Evolutionary conservation across 2,888 invertebrate species (phyloP).

Genomic region (Amaurobius ferox): DNA sequence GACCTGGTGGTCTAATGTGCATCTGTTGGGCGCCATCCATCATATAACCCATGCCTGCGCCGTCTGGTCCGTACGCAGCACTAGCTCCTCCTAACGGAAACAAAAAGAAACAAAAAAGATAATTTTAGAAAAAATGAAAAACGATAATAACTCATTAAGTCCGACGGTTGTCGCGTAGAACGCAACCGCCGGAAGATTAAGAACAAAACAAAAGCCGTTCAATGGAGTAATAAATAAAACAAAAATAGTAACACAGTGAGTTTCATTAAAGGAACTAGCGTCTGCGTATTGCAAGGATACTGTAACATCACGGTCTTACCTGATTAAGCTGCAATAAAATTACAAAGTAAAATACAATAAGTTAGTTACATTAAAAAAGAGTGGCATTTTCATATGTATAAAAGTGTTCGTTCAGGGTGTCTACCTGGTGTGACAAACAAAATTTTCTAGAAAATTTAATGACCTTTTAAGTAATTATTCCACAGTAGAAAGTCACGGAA

Average conservation of each 20-base stretch:
- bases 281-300: conserved; percentile 32
- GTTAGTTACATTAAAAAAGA: no score
- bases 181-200: conserved; percentile 5
- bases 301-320: background rate
- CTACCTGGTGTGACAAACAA: no score
- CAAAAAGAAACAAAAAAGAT: conserved; percentile 64
- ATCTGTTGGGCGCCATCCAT: conserved; percentile 90
- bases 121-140: conserved; percentile 66
- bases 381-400: no score
- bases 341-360: no score
- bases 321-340: background rate
- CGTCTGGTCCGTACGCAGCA: conserved; percentile 92
- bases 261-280: conserved; percentile 47
- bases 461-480: no score
- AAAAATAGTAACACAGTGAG: background rate
- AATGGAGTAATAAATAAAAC: conserved; percentile 43
- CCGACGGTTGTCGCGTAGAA: background rate
- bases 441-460: no score
- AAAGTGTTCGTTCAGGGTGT: no score
- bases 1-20: conserved; percentile 92
- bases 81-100: conserved; percentile 73
- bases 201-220: conserved; percentile 66
- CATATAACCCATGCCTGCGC: conserved; percentile 98
- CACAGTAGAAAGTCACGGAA: no score
- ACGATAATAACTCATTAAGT: conserved; percentile 28